Base-by-base conservation (phyloP, 2,888 invertebrate species). In the Coelinius sp. region DNA sequence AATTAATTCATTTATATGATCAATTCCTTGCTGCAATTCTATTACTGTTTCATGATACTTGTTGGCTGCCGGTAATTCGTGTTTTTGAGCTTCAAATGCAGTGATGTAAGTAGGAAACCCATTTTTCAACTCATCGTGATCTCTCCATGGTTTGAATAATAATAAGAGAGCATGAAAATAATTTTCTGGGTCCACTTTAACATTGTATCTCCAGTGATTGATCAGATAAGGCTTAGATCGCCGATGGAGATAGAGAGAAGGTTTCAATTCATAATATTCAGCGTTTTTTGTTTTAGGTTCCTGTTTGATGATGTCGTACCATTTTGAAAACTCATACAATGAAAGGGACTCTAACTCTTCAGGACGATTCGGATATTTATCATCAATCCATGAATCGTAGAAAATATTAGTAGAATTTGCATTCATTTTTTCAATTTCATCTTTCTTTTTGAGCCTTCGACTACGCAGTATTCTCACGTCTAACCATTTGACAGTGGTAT, bases 161-260 rank as follows among this genome's bases (percentile, higher is more conserved):
- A 78, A 71, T 20, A 78, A 35, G 3, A 78, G 52, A 8, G 77
- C 44, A 35, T 20, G 56, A 53, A 70, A 76, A 67, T 73, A 76
- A 12, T 74, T 67, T 71, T 78, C 75, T n/a, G 78, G 78, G 35
- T 77, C 4, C 3, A 41, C 70, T 5, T 73, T 52, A 1, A 71
- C 38, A 62, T 77, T 74, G 41, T 65, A 73, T 38, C 38, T 75
- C 35, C 74, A 81, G 69, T 82, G 81, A 72, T 82, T 84, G 1
- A 84, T 79, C 3, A 83, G 70, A 75, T 79, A 81, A 22, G 79
- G 75, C 14, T 74, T 70, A 63, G 76, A n/a, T 17, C 65, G 49
- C 74, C 73, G 77, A 71, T 78, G 80, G 20, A 79, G 38, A 38
- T 56, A 79, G 59, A 70, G 22, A 68, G 73, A 71, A 20, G 52